Conservation (phyloP, 2,113 vertebrate species). For the Fregetta grallaria region DNA sequence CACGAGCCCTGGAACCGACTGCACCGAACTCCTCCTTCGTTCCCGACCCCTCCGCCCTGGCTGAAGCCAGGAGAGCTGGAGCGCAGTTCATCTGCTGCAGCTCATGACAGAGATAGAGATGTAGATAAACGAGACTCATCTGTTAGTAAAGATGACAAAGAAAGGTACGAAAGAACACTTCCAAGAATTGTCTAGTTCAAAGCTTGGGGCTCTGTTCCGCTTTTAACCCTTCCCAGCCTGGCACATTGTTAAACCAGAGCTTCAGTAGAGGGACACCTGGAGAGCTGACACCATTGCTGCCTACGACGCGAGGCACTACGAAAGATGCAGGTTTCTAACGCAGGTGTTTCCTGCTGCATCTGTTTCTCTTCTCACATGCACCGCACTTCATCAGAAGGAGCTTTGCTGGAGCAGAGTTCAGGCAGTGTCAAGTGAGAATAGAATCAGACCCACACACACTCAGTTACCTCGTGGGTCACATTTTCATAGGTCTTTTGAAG, state of each 20-base stretch:
- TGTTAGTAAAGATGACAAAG: constrained; percentile 94
- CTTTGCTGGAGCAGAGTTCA: neutral
- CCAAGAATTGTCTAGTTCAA: constrained; percentile 68
- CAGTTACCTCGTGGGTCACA: neutral
- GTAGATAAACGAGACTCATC: constrained; percentile 91
- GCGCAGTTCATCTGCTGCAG: constrained; percentile 89
- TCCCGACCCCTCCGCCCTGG: constrained; percentile 98
- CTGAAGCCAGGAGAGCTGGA: constrained; percentile 94
- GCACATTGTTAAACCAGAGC: constrained; percentile 40
- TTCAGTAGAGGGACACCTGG: neutral
- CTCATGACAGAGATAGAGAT: constrained; percentile 92
- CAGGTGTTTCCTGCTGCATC: neutral
- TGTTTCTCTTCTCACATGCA: constrained; percentile 19
- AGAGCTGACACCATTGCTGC: neutral
- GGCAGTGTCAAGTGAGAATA: neutral
- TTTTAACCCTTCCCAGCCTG: constrained; percentile 67
- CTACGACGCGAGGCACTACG: fast-evolving
- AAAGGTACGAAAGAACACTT: constrained; percentile 86
- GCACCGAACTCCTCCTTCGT: constrained; percentile 96
- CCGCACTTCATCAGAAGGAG: neutral
- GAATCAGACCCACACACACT: neutral
- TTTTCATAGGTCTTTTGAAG: neutral
- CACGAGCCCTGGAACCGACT: constrained; percentile 99
- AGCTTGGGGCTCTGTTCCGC: constrained; percentile 63
- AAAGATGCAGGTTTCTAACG: neutral